Conservation (phyloP, 2,888 invertebrate species). For the Melanargia galathea region DNA sequence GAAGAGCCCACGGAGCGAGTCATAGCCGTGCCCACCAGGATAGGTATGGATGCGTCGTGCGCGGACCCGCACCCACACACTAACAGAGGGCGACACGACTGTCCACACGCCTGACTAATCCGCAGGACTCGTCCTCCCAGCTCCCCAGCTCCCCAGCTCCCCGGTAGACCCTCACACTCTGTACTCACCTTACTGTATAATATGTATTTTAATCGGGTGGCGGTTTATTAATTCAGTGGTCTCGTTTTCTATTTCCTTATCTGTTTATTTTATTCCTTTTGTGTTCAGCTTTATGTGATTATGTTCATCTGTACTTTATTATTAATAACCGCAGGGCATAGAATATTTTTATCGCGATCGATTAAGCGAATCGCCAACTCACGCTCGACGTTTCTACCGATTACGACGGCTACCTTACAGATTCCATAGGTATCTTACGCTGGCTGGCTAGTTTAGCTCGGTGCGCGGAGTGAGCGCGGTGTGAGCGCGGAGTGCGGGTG, state of each 20-base stretch:
- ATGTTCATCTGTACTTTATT: slow-evolving; percentile 23
- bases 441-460: not conserved
- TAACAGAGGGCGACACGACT: slow-evolving; percentile 43
- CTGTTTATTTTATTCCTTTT: slow-evolving; percentile 11
- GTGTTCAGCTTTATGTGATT: slow-evolving; percentile 25
- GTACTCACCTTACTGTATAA: slow-evolving; percentile 2
- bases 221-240: slow-evolving; percentile 26
- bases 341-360: not conserved
- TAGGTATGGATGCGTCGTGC: slow-evolving; percentile 57
- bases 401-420: not conserved
- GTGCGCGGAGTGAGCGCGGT: not conserved
- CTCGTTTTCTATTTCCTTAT: slow-evolving; percentile 13
- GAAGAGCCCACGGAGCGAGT: slow-evolving; percentile 44
- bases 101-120: slow-evolving; percentile 45
- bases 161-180: slow-evolving; percentile 31
- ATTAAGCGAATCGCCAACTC: not conserved
- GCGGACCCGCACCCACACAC: slow-evolving; percentile 41
- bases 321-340: not conserved
- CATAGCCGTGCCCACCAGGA: slow-evolving; percentile 46
- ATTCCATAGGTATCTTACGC: not conserved
- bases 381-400: not conserved
- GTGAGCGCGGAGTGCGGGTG: slow-evolving; percentile 17
- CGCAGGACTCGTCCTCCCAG: slow-evolving; percentile 51
- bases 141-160: slow-evolving; percentile 48
- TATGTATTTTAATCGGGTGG: slow-evolving; percentile 30